Percentiles rank a stretch among this genome's conserved stretches.
Evolutionary conservation across 2,113 vertebrate species (phyloP).

Genomic region (Propithecus coquereli): DNA sequence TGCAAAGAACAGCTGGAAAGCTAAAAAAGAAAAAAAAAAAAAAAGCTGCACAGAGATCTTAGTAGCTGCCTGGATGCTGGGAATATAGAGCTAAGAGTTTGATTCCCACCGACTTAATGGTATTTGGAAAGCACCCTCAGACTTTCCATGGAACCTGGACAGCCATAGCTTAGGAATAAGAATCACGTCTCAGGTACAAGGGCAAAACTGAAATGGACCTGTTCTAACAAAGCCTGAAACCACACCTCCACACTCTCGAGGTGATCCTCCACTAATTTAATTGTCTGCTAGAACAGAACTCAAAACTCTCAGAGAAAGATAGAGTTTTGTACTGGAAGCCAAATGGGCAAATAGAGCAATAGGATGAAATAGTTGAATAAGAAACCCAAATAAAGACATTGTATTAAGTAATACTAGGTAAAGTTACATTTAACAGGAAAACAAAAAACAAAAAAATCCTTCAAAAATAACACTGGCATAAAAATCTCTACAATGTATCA

Average conservation of each 20-base stretch:
- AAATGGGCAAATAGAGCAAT: not conserved
- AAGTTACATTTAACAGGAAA: not conserved
- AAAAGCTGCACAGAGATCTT: not conserved
- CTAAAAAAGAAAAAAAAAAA: not conserved
- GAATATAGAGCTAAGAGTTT: not conserved
- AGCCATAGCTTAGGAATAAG: not conserved
- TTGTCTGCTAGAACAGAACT: not conserved
- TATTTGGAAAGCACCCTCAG: not conserved
- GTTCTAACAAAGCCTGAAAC: not conserved
- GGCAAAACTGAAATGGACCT: not conserved
- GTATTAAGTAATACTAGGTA: not conserved
- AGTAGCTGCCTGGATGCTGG: not conserved
- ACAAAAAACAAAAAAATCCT: not conserved
- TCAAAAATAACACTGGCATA: not conserved
- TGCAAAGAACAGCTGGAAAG: not conserved
- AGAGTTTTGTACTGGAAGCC: not conserved
- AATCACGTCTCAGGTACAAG: not conserved
- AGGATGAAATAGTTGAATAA: not conserved
- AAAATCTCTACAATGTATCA: not conserved
- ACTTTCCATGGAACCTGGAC: not conserved
- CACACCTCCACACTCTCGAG: fast-evolving
- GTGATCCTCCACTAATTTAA: not conserved
- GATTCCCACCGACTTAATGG: not conserved
- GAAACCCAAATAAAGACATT: not conserved
- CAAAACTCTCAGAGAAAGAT: not conserved